Percentiles rank a stretch among this genome's conserved stretches.
Evolutionary conservation across 2,113 vertebrate species (phyloP).

Genomic region (Elachura formosa): DNA sequence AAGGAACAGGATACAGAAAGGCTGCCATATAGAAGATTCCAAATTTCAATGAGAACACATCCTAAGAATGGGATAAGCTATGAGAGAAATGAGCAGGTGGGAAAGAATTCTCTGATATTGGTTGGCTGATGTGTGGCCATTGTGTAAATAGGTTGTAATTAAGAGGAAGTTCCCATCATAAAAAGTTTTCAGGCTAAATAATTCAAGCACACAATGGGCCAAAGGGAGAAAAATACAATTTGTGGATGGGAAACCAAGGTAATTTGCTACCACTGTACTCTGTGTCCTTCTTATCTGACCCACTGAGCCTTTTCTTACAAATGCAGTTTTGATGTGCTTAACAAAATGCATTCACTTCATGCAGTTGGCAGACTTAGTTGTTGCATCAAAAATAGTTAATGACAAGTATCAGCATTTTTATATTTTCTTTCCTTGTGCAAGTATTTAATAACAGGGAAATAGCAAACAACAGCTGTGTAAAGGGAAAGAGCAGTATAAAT

Average conservation of each 20-base stretch:
- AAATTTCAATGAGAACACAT: background rate
- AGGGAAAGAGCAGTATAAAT: slow-evolving; percentile 59
- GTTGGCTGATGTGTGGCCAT: background rate
- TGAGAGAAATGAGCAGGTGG: background rate
- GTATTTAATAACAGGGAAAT: slow-evolving; percentile 66
- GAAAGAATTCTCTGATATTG: background rate
- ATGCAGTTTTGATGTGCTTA: slow-evolving; percentile 62
- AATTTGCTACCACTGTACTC: background rate
- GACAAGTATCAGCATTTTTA: slow-evolving; percentile 67
- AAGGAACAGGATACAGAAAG: background rate
- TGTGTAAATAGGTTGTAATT: background rate
- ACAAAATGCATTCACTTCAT: slow-evolving; percentile 64
- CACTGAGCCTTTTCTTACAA: slow-evolving; percentile 28
- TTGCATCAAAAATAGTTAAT: slow-evolving; percentile 68
- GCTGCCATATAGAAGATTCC: background rate
- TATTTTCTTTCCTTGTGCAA: slow-evolving; percentile 64
- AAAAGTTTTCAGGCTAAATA: slow-evolving; percentile 13
- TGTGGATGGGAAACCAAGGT: background rate
- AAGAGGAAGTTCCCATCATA: background rate
- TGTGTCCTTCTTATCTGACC: slow-evolving; percentile 31
- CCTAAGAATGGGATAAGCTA: background rate
- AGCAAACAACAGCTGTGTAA: slow-evolving; percentile 68
- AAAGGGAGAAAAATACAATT: background rate
- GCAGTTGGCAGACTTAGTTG: slow-evolving; percentile 62
- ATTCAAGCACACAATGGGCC: background rate